These are phyloP conservation scores for Venturia canescens DNA, from an alignment of 1,140 invertebrate species.

Conservation along the genomic window DNA sequence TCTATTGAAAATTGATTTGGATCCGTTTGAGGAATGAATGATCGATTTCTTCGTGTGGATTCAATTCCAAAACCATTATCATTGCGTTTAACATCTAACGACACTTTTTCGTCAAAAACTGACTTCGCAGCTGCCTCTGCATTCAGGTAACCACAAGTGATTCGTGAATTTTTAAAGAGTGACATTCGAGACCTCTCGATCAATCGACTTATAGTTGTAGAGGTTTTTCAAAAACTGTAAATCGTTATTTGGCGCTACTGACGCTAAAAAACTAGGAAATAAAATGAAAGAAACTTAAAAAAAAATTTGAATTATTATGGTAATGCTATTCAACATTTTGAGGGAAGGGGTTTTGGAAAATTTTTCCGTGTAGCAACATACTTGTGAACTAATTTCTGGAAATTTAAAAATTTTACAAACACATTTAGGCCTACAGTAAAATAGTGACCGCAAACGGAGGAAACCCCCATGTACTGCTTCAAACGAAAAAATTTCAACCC, in stretches of 20 bases:
- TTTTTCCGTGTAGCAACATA: too few relatives aligned
- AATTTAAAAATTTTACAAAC: too few relatives aligned
- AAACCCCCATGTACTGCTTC: too few relatives aligned
- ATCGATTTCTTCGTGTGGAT: constrained; percentile 32
- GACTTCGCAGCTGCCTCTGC: constrained; percentile 45
- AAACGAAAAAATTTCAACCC: too few relatives aligned
- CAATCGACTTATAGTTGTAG: constrained; percentile 53
- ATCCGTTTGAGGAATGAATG: constrained; percentile 51
- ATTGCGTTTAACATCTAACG: constrained; percentile 51
- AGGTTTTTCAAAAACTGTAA: constrained; percentile 55
- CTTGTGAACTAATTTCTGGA: too few relatives aligned
- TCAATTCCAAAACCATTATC: constrained; percentile 52
- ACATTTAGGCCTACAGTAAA: too few relatives aligned
- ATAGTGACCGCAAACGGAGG: too few relatives aligned
- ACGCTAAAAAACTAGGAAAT: too few relatives aligned
- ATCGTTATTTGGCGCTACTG: constrained; percentile 53
- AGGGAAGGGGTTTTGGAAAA: too few relatives aligned
- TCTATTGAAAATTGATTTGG: constrained; percentile 42
- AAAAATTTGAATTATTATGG: too few relatives aligned
- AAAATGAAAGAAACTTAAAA: too few relatives aligned
- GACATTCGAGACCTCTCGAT: constrained; percentile 54
- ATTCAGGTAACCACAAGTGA: constrained; percentile 58
- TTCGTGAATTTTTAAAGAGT: constrained; percentile 57
- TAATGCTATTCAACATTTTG: too few relatives aligned
- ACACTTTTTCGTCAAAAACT: constrained; percentile 53